Evolutionary conservation across 1,140 invertebrate species (phyloP), one percentile per base, ranked within the genome.

Genomic region (Pseudomyrmex gracilis): DNA sequence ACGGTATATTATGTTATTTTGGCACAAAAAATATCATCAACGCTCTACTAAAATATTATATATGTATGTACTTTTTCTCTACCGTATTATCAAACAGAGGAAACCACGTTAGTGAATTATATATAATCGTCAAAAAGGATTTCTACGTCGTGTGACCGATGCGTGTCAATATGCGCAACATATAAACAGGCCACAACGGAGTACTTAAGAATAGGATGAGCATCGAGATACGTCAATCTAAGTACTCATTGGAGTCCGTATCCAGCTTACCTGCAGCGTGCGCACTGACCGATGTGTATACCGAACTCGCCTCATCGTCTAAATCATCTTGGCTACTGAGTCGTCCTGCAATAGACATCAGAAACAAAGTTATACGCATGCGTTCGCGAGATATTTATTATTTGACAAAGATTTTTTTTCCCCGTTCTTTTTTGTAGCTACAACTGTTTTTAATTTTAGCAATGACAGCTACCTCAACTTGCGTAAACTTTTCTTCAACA

Each of bases 291-390:
- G 89, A 93, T 84, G 95, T 94, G 92, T 97, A 97, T 90, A 96
- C 93, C 83, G 96, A 96, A 92, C 95, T 95, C 90, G 95, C 94
- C 85, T 98, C 97, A 89, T 98, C 96, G 91, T 98, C 97, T 90
- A 98, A 95, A 93, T 98, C 97, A 93, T 98, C 97, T 92, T 97
- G 97, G 87, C 97, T 97, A 94, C 96, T 97, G 93, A 97, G 96
- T 83, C 97, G 96, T 85, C 96, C 97, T 97, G 83, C 13, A 89
- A 88, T 71, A 66, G 13, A 78, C 34, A 34, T 34, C 49, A 17
- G 1, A 70, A 15, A 58, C 58, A 9, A 9, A 58, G 24, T 58
- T 60, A 80, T 34, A 12, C 45, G 49, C 10, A 4, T 7, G 34
- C 7, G 34, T 78, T 70, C 58, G 7, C 1, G 9, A 58, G 49